Conservation (phyloP, 2,888 invertebrate genomes). For the Eristalinus aeneus region DNA sequence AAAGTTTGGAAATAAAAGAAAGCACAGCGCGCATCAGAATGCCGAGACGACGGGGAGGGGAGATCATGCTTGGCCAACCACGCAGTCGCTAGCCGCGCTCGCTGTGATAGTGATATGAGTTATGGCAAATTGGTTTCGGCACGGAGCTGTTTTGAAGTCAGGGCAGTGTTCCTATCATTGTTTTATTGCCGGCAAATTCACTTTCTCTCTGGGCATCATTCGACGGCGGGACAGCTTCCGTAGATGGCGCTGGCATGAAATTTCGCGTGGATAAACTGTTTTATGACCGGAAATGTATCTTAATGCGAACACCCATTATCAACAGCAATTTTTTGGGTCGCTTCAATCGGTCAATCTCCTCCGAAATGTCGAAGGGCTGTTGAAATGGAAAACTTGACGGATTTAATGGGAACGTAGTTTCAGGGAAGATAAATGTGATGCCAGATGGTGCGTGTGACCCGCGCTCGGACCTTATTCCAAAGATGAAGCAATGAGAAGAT, state of each 20-base stretch:
- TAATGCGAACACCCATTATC: constrained; percentile 20
- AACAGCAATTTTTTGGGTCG: constrained; percentile 6
- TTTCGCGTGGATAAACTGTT: constrained; percentile 20
- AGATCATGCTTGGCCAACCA: not conserved
- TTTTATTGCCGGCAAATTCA: constrained; percentile 27
- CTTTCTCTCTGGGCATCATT: not conserved
- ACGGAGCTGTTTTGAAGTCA: constrained; percentile 19
- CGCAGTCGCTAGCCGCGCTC: not conserved
- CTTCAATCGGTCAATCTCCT: not conserved
- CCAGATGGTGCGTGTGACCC: too few relatives aligned
- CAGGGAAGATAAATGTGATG: not conserved
- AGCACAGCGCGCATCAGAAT: constrained; percentile 22
- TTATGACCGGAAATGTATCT: constrained; percentile 16
- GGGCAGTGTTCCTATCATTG: constrained; percentile 29
- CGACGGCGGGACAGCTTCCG: not conserved
- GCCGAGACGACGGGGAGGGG: not conserved
- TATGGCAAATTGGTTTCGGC: constrained; percentile 51
- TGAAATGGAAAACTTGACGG: too few relatives aligned
- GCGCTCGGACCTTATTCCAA: too few relatives aligned
- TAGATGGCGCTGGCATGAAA: not conserved
- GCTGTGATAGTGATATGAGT: constrained; percentile 45
- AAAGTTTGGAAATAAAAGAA: constrained; percentile 55
- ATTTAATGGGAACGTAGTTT: too few relatives aligned
- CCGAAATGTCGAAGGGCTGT: too few relatives aligned
- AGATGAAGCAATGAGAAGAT: too few relatives aligned